A percentile compares a stretch with the other conserved stretches of the same genome.
These are phyloP conservation scores for Tangara arthus DNA, from an alignment of 2,797 vertebrate species.

Conservation along the genomic window DNA sequence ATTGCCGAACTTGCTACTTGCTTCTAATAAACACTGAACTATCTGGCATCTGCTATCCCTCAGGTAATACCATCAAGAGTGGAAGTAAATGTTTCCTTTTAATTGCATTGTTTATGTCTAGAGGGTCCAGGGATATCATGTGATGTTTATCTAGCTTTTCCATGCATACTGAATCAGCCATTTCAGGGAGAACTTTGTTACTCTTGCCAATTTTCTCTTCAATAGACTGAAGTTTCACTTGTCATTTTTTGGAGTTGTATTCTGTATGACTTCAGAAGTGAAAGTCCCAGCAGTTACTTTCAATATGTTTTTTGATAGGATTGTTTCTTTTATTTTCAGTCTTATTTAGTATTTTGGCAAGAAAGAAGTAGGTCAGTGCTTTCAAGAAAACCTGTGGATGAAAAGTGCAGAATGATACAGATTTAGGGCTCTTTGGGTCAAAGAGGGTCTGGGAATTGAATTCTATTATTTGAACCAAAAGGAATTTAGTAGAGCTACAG, in stretches of 20 bases:
- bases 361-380: background rate
- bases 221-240: background rate
- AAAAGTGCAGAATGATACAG: background rate
- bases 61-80: constrained; percentile 54
- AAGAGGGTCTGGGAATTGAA: background rate
- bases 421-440: background rate
- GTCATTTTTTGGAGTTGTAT: background rate
- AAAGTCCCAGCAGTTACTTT: background rate
- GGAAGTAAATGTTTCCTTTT: constrained; percentile 64
- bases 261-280: background rate
- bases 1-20: constrained; percentile 55
- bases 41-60: constrained; percentile 67
- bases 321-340: background rate
- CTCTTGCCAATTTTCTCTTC: background rate
- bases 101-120: constrained; percentile 58
- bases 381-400: background rate
- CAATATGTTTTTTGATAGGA: background rate
- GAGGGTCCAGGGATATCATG: constrained; percentile 12
- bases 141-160: constrained; percentile 7
- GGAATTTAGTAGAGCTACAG: background rate
- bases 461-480: background rate
- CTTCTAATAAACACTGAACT: constrained; percentile 64
- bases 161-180: background rate
- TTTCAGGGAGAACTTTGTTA: background rate
- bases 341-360: background rate